Evolutionary conservation across 2,113 vertebrate genomes (phyloP).

Genomic region (Mellivora capensis): DNA sequence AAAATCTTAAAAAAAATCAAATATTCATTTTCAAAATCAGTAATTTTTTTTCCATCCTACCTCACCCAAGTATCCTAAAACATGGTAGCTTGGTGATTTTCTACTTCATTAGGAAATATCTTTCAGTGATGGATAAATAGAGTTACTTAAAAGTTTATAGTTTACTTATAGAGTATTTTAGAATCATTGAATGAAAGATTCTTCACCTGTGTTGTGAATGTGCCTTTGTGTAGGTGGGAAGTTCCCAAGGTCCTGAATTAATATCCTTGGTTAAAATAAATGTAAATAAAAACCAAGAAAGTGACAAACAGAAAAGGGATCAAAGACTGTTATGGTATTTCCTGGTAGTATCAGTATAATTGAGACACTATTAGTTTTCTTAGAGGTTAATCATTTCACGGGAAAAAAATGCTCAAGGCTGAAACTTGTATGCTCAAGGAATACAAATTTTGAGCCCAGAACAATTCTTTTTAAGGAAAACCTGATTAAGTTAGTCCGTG

Average conservation of each 20-base stretch:
- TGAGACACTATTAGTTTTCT: conserved; percentile 50
- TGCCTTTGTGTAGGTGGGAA: not conserved
- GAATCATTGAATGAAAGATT: not conserved
- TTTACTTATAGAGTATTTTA: not conserved
- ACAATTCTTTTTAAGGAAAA: conserved; percentile 33
- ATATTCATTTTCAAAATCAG: not conserved
- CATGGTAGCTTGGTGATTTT: not conserved
- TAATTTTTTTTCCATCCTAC: not conserved
- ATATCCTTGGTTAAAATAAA: not conserved
- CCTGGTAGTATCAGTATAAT: not conserved
- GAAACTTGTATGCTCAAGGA: not conserved
- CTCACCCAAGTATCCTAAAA: not conserved
- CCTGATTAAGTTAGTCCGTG: conserved; percentile 17
- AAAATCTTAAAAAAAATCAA: not conserved
- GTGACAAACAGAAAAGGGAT: not conserved
- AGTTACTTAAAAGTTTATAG: not conserved
- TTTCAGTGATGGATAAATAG: not conserved
- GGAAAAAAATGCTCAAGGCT: not conserved
- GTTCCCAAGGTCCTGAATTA: not conserved
- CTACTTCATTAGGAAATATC: not conserved
- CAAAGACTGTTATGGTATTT: not conserved
- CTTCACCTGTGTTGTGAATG: not conserved
- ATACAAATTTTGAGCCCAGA: conserved; percentile 21
- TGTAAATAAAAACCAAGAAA: conserved; percentile 24
- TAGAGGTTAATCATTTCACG: conserved; percentile 40